Percentiles rank a stretch among this genome's conserved stretches.
Conservation (phyloP, 2,888 invertebrate genomes). For the Lamproptera curius region DNA sequence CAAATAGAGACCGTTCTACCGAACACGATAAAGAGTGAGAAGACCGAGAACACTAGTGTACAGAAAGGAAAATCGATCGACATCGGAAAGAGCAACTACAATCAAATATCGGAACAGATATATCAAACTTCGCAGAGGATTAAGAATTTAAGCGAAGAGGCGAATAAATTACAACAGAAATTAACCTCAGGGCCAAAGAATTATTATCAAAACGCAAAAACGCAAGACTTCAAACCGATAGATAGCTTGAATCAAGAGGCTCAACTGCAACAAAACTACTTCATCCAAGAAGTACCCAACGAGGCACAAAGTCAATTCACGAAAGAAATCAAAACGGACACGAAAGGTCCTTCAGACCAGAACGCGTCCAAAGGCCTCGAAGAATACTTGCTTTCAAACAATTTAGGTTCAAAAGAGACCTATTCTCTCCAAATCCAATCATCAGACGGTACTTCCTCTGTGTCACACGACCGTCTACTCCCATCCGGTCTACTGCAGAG, state of each 20-base stretch:
- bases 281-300: conserved; percentile 59
- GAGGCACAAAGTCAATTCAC: no score
- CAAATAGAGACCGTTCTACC: conserved; percentile 48
- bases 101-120: conserved; percentile 59
- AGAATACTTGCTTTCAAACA: no score
- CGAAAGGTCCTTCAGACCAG: no score
- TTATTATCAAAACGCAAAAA: conserved; percentile 37
- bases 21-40: conserved; percentile 46
- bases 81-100: conserved; percentile 40
- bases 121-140: conserved; percentile 63
- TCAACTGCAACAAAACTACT: conserved; percentile 32
- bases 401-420: no score
- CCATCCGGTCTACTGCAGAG: conserved; percentile 89
- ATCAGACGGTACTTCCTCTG: conserved; percentile 74
- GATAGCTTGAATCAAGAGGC: conserved; percentile 43
- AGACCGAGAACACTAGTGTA: conserved; percentile 32
- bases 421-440: conserved; percentile 89
- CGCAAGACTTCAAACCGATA: no score
- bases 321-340: no score
- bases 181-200: conserved; percentile 50
- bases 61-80: conserved; percentile 54
- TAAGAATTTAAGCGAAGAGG: conserved; percentile 55
- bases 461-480: conserved; percentile 86
- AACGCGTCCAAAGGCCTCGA: no score
- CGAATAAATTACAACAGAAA: conserved; percentile 61